Base-by-base conservation (phyloP, 2,888 invertebrate genomes). In the Chymomyza amoena region DNA sequence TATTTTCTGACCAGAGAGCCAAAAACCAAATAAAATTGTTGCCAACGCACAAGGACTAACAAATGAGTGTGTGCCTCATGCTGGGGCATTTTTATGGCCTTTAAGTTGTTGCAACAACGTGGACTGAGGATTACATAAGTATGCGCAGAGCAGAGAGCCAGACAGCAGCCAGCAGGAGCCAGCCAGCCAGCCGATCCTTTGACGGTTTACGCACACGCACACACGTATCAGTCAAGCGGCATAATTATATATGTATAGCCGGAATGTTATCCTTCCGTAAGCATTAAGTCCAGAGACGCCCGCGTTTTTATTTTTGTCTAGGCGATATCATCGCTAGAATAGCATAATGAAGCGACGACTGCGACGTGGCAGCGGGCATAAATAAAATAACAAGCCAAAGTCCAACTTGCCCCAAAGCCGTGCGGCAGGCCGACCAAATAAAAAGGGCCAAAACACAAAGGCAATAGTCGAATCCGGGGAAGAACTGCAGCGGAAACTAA, bases 1-100 rank as follows among this genome's bases (percentile, higher is more conserved):
- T 90, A 89, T 87, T 81, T 82, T 73, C 75, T 69, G 72, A 70
- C 69, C 52, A 68, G 66, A n/a, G n/a, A 66, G 68, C 64, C 39
- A 66, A 72, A 68, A 71, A 70, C 68, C 76, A 72, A 79, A 77
- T 78, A 84, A 77, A 80, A 77, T 6, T 78, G 83, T 77, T 76
- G 69, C 68, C 64, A 64, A 73, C 73, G 73, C 74, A 70, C 69
- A 72, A 78, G 70, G 75, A 74, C 69, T 74, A 68, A 70, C 74
- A 73, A 79, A 74, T 79, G 73, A 72, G 72, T 57, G 57, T n/a
- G 45, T 15, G 50, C 32, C 61, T 50, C 64, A 69, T 70, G 54
- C 54, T 54, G 54, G 61, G 18, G 64, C 61, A 36, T 84, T 80
- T 82, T 73, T 64, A 66, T 69, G 70, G 69, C 63, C 71, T 76